Conservation (phyloP, 1,140 invertebrate genomes). For the Lepidurus couesii region DNA sequence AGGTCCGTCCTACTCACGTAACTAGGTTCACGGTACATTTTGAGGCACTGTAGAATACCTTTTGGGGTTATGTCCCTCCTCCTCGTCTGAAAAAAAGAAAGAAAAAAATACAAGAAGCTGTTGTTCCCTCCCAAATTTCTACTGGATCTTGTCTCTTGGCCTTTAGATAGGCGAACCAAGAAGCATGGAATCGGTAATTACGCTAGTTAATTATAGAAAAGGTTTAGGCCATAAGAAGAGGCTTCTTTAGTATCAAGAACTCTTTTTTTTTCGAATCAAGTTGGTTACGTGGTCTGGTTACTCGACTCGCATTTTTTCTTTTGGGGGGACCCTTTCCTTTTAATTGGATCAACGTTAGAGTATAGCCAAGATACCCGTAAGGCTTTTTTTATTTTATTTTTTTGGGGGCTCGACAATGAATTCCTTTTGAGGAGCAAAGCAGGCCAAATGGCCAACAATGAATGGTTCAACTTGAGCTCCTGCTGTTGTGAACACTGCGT, state of each 20-base stretch:
- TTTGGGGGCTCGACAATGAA: not conserved
- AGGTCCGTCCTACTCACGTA: conserved; percentile 10
- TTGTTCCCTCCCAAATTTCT: not conserved
- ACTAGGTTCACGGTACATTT: conserved; percentile 8
- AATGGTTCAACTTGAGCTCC: conserved; percentile 9
- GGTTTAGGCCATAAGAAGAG: not conserved
- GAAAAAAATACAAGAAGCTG: not conserved
- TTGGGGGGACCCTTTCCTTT: not conserved
- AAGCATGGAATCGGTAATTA: conserved; percentile 6
- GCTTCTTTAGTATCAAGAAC: not conserved
- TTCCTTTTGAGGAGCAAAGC: conserved; percentile 1
- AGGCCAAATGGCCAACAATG: not conserved
- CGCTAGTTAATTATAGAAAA: conserved; percentile 6
- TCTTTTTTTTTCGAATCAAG: not conserved
- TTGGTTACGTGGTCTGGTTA: too few relatives aligned
- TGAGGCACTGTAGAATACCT: not conserved
- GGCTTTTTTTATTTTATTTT: not conserved
- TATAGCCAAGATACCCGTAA: not conserved
- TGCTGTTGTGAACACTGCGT: conserved; percentile 17
- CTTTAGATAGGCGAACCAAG: not conserved
- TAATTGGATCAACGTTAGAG: not conserved
- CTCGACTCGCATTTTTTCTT: too few relatives aligned
- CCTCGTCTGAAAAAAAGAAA: too few relatives aligned
- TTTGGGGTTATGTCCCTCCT: not conserved
- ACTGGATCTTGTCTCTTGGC: not conserved